These are phyloP conservation scores for Cryptocheilus praepositus DNA, from an alignment of 2,888 invertebrate species.

Conservation along the genomic window DNA sequence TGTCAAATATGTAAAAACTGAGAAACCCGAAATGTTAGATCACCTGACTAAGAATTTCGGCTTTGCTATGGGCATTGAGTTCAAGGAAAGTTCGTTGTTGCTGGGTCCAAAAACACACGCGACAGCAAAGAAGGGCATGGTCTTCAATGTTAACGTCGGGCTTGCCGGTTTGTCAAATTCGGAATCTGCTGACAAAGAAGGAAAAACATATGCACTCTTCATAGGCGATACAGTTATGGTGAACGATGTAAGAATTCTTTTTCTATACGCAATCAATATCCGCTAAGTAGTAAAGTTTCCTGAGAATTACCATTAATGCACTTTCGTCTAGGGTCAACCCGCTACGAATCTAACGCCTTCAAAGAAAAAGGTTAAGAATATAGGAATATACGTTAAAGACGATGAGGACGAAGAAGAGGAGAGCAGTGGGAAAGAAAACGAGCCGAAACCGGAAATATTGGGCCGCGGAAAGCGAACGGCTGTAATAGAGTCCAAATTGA, in stretches of 20 bases:
- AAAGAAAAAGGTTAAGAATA: conserved; percentile 96
- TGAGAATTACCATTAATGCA: conserved; percentile 1
- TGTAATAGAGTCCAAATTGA: conserved; percentile 93
- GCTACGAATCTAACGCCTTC: conserved; percentile 92
- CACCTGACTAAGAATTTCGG: conserved; percentile 97
- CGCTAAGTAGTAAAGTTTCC: neutral
- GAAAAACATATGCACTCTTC: conserved; percentile 94
- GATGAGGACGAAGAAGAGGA: conserved; percentile 90
- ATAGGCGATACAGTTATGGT: conserved; percentile 98
- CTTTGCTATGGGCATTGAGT: conserved; percentile 98
- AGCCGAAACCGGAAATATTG: conserved; percentile 81
- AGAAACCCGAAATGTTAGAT: conserved; percentile 89
- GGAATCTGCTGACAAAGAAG: conserved; percentile 89
- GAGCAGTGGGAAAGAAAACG: conserved; percentile 78
- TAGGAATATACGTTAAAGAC: conserved; percentile 95
- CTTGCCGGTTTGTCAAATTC: conserved; percentile 89
- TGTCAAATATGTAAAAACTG: conserved; percentile 87
- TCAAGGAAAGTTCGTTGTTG: conserved; percentile 94
- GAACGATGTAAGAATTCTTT: conserved; percentile 81
- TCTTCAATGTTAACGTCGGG: conserved; percentile 96
- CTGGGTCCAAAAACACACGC: conserved; percentile 93
- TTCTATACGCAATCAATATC: neutral
- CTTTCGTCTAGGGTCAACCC: conserved; percentile 78
- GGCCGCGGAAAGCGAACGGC: conserved; percentile 90
- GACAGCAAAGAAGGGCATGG: conserved; percentile 92